These are phyloP conservation scores for Ciconia nigra DNA, from an alignment of 2,797 vertebrate species.

Conservation along the genomic window DNA sequence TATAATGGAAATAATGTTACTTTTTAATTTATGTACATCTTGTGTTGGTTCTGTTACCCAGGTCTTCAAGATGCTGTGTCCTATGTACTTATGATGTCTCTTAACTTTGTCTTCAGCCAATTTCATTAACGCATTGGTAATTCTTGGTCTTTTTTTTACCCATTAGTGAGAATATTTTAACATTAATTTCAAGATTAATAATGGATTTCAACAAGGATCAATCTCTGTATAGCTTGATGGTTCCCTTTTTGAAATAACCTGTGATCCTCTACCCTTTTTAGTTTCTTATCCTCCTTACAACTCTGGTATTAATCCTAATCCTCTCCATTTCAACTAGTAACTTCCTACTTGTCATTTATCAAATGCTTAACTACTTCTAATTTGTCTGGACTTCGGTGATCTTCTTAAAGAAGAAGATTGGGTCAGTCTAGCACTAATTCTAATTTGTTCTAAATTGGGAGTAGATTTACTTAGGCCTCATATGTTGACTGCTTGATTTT, in stretches of 20 bases:
- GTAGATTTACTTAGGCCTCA: not conserved
- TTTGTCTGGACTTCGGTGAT: conserved; percentile 53
- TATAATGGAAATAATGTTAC: not conserved
- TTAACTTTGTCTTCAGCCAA: not conserved
- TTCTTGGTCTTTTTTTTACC: not conserved
- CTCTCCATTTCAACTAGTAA: conserved; percentile 32
- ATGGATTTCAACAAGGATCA: not conserved
- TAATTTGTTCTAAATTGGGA: conserved; percentile 41
- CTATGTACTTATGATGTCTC: not conserved
- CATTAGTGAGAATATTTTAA: not conserved
- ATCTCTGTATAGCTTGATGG: not conserved
- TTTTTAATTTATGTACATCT: not conserved
- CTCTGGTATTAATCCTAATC: conserved; percentile 33
- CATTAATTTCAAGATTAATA: not conserved
- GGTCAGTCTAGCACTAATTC: conserved; percentile 53
- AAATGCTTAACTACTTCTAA: conserved; percentile 19
- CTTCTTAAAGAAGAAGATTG: conserved; percentile 57
- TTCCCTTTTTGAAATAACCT: not conserved
- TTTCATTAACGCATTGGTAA: not conserved
- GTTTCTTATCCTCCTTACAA: conserved; percentile 22
- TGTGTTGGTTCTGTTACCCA: not conserved
- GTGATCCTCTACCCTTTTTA: conserved; percentile 2
- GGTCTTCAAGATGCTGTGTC: not conserved
- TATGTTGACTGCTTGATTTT: not conserved
- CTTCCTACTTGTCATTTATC: conserved; percentile 21